These are phyloP conservation scores for Brachypterus glaber DNA, from an alignment of 2,888 invertebrate species.

Conservation along the genomic window DNA sequence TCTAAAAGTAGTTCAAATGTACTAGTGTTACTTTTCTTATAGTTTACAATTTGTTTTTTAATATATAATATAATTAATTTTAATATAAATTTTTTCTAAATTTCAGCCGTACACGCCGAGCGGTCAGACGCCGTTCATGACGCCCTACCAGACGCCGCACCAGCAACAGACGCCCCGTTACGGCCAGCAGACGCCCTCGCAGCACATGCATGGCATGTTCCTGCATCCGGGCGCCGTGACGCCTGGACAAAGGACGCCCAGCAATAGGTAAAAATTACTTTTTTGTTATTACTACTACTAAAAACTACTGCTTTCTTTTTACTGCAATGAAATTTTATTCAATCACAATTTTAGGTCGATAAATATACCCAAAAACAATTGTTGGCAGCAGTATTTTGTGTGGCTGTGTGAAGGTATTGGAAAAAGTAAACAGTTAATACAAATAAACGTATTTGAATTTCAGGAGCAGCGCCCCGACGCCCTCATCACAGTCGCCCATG, in stretches of 20 bases:
- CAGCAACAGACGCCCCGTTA: constrained; percentile 61
- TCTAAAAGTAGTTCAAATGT: constrained; percentile 1
- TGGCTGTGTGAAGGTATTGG: no score
- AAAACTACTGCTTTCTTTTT: no score
- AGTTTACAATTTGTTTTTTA: constrained; percentile 1
- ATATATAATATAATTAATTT: constrained; percentile 8
- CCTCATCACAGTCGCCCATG: constrained; percentile 32
- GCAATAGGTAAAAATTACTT: no score
- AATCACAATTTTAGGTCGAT: no score
- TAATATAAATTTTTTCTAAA: no score
- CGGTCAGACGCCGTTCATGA: constrained; percentile 90
- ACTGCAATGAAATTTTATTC: no score
- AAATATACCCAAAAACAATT: no score
- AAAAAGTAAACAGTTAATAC: no score
- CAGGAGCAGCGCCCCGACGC: no score
- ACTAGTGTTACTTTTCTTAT: no score
- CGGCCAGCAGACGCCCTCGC: constrained; percentile 41
- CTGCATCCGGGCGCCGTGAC: constrained; percentile 49
- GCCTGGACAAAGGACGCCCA: constrained; percentile 41
- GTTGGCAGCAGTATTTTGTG: no score
- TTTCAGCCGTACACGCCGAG: constrained; percentile 75
- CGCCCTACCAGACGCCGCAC: constrained; percentile 72
- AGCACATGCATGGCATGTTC: constrained; percentile 44
- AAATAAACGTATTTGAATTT: constrained; percentile 13
- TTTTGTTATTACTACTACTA: no score